A percentile compares a stretch with the other conserved stretches of the same genome.
Evolutionary conservation across 2,888 invertebrate species (phyloP).

Genomic region (Drosophila mimica): DNA sequence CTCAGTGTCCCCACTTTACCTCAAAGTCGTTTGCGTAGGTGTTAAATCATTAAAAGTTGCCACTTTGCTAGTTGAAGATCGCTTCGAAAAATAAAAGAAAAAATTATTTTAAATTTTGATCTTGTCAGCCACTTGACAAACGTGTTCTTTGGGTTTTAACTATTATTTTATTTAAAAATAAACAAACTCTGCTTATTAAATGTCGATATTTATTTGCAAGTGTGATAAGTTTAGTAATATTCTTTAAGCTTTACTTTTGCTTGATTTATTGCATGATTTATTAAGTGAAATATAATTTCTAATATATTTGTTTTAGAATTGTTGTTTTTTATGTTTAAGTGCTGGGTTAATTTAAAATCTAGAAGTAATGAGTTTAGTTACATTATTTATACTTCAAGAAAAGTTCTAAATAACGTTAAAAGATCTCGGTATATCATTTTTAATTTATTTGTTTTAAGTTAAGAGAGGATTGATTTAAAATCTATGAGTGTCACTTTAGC

Average conservation of each 20-base stretch:
- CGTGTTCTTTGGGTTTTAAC: neutral
- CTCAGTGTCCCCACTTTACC: neutral
- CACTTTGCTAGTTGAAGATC: conserved; percentile 29
- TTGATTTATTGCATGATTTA: neutral
- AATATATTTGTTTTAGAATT: neutral
- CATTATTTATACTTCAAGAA: neutral
- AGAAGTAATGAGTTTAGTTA: neutral
- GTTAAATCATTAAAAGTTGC: conserved; percentile 23
- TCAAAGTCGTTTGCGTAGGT: conserved; percentile 22
- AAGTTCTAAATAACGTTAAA: neutral
- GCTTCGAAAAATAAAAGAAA: conserved; percentile 5
- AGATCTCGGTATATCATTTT: neutral
- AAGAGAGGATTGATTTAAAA: neutral
- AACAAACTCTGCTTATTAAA: neutral
- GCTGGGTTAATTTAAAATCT: neutral
- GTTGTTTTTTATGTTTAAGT: neutral
- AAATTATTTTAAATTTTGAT: conserved; percentile 8
- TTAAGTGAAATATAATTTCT: neutral
- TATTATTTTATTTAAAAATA: neutral
- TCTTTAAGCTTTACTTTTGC: neutral
- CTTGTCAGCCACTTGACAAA: conserved; percentile 10
- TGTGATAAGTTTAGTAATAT: neutral
- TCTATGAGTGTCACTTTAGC: neutral
- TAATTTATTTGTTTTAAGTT: neutral
- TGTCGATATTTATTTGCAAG: neutral